Conservation (phyloP, 2,113 vertebrate species). For the Dicaeum eximium region DNA sequence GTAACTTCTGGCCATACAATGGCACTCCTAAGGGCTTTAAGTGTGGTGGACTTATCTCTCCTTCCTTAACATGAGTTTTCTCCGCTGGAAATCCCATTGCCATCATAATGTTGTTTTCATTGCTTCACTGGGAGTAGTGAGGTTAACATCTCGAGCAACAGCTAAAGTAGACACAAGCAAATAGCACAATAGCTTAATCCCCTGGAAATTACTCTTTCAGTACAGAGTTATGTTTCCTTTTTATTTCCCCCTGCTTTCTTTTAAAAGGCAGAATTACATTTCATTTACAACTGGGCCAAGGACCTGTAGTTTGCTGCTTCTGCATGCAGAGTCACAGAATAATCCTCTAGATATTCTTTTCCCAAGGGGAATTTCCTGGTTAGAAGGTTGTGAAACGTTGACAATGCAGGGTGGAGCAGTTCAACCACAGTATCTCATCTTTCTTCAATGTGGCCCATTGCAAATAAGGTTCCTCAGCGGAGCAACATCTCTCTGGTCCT, state of each 20-base stretch:
- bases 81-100: not conserved
- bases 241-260: not conserved
- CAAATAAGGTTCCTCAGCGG: not conserved
- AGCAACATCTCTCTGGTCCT: not conserved
- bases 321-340: not conserved
- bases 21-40: not conserved
- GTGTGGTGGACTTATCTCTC: not conserved
- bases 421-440: not conserved
- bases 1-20: not conserved
- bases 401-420: not conserved
- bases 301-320: not conserved
- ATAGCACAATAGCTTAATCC: constrained; percentile 24
- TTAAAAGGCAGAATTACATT: not conserved
- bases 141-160: constrained; percentile 2
- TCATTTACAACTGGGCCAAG: not conserved
- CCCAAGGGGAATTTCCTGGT: not conserved
- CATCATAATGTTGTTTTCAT: not conserved
- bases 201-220: not conserved
- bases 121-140: constrained; percentile 18
- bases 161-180: constrained; percentile 6
- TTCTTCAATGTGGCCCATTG: not conserved
- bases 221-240: not conserved
- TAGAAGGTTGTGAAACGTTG: not conserved
- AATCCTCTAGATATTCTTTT: not conserved
- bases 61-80: not conserved